These are phyloP conservation scores for Uromys caudimaculatus DNA, from an alignment of 2,797 vertebrate species.

Conservation along the genomic window DNA sequence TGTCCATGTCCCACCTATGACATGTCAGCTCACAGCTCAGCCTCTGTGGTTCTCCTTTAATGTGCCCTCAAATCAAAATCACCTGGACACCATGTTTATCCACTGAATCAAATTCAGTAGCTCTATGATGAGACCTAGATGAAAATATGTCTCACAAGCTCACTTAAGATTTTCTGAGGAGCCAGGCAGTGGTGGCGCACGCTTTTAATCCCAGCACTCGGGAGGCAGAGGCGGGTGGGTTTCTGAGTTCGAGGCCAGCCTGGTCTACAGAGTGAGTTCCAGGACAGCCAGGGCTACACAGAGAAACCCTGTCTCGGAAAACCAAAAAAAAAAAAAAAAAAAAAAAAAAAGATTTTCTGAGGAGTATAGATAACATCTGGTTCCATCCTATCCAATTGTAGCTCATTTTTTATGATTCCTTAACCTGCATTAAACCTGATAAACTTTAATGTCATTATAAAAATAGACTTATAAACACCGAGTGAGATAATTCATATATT, in stretches of 20 bases:
- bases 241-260: no score
- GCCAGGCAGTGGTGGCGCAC: no score
- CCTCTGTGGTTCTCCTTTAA: neutral
- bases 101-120: neutral
- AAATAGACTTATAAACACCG: constrained; percentile 26
- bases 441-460: neutral
- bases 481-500: constrained; percentile 16
- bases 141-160: neutral
- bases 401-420: neutral
- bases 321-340: no score
- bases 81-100: neutral
- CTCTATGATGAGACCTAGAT: neutral
- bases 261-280: no score
- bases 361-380: neutral
- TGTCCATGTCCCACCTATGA: neutral
- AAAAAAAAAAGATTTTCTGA: neutral
- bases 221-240: no score
- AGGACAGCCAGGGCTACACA: no score
- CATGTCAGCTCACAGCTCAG: neutral
- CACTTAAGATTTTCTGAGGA: neutral
- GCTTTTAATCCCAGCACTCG: no score
- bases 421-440: neutral
- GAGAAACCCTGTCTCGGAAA: neutral
- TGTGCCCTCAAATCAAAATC: neutral
- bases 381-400: neutral